Percentiles rank a stretch among this genome's conserved stretches.
These are phyloP conservation scores for Trypoxylon attenuatum DNA, from an alignment of 2,888 invertebrate genomes.

Conservation along the genomic window DNA sequence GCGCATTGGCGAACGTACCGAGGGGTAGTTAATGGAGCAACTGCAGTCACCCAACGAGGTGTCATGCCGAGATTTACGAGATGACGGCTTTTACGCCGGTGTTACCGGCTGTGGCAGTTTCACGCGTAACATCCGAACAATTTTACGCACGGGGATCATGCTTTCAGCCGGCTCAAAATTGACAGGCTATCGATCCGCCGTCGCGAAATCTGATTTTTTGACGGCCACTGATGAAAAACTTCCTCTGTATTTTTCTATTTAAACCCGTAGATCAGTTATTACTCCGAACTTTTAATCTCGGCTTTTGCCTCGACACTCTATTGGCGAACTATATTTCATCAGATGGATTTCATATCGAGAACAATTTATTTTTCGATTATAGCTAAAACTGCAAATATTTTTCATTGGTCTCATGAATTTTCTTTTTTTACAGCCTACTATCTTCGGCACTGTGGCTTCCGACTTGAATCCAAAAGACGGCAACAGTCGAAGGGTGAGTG, in stretches of 20 bases:
- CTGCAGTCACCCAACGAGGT: slow-evolving; percentile 19
- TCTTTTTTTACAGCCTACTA: slow-evolving; percentile 80
- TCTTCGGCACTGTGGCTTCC: slow-evolving; percentile 80
- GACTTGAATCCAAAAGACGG: slow-evolving; percentile 79
- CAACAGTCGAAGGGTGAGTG: slow-evolving; percentile 78
- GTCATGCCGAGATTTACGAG: slow-evolving; percentile 53
- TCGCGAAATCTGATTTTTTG: slow-evolving; percentile 4
- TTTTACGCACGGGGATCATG: slow-evolving; percentile 31
- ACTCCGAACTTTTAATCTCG: background rate
- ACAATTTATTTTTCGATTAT: background rate
- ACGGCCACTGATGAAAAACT: slow-evolving; percentile 5
- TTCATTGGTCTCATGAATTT: background rate
- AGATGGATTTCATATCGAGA: background rate
- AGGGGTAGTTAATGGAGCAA: slow-evolving; percentile 32
- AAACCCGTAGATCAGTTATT: background rate
- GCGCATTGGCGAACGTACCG: too few relatives aligned
- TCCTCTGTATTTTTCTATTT: slow-evolving; percentile 19
- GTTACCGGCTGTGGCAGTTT: slow-evolving; percentile 55
- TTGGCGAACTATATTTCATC: background rate
- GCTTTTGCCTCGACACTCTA: background rate
- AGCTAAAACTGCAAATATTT: background rate
- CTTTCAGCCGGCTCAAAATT: slow-evolving; percentile 9
- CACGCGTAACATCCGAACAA: slow-evolving; percentile 41
- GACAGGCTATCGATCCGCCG: slow-evolving; percentile 22
- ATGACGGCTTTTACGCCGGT: slow-evolving; percentile 42